phyloP scores from a whole-genome alignment of 2,888 invertebrate genomes.

The Acanthosepion esculentum region DNA sequence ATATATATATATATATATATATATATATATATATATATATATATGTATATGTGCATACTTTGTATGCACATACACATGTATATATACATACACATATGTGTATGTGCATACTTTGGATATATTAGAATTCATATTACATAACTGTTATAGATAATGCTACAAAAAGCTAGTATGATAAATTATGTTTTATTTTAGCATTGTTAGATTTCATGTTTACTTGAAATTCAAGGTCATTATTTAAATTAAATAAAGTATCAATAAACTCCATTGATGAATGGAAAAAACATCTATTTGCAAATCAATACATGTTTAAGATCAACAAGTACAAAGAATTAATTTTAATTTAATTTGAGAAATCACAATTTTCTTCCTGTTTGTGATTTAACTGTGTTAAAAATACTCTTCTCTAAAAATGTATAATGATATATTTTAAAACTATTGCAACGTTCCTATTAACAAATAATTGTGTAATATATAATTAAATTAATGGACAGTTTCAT shows the following conservation, averaged over 20 bases:
- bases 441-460: not conserved
- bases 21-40: not conserved
- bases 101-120: not conserved
- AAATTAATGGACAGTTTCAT: too few species aligned
- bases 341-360: not conserved
- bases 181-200: not conserved
- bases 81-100: not conserved
- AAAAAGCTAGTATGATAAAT: not conserved
- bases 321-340: not conserved
- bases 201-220: not conserved
- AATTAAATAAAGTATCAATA: not conserved
- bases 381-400: not conserved
- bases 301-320: not conserved
- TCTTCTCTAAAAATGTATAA: not conserved
- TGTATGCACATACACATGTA: not conserved
- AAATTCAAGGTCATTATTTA: not conserved
- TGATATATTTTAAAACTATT: not conserved
- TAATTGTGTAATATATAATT: not conserved
- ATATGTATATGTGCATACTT: not conserved
- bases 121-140: not conserved
- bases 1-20: not conserved
- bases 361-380: not conserved
- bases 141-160: not conserved
- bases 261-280: not conserved
- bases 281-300: not conserved